Base-by-base conservation (phyloP, 64 coral and sea anemone genomes). In the Montipora sp. region DNA sequence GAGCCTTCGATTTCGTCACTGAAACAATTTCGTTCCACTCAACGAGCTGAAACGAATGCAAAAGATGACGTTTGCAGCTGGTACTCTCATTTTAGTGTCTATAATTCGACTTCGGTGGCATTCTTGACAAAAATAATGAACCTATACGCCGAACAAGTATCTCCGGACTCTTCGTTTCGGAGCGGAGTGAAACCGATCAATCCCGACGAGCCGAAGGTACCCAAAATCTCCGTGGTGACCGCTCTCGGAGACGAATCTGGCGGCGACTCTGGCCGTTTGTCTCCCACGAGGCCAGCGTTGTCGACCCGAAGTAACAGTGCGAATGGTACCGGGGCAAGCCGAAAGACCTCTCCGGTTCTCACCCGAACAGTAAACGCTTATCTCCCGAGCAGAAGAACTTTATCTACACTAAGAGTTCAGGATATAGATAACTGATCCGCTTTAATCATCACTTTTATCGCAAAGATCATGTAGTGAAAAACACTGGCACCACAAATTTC, bases 111-210 rank as follows among this genome's bases (percentile, higher is more conserved):
- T 57, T 94, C 92, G 5, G 70, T 88, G 16, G 48, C 84, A 75
- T 89, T 81, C 43, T 21, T 94, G 16, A 80, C 55, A 6, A 81
- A 83, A 79, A 89, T 94, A 10, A 94, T 94, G 92, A 43, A 77
- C 11, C 60, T 94, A 2, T 90, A 94, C 53, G 92, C 87, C 24
- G 92, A 94, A 48, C 92, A 94, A 77, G 8, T 59, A 45, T 89
- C 86, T 67, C 92, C 92, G 18, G 76, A 94, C 1, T 94, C 92
- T 83, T 89, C 87, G 3, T 94, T 89, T 63, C 84, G 92, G 49
- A 47, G 23, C 23, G 79, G 92, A 5, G 85, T 82, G 5, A 89
- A 89, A 20, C 74, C 59, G 21, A 68, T 73, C 2, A 75, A 77
- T 47, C 73, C 87, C 58, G 72, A 78, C 49, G 72, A 81, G 24